Evolutionary conservation across 2,113 vertebrate genomes (phyloP), one percentile per base, ranked within the genome.

Genomic region (Anolis sagrei): DNA sequence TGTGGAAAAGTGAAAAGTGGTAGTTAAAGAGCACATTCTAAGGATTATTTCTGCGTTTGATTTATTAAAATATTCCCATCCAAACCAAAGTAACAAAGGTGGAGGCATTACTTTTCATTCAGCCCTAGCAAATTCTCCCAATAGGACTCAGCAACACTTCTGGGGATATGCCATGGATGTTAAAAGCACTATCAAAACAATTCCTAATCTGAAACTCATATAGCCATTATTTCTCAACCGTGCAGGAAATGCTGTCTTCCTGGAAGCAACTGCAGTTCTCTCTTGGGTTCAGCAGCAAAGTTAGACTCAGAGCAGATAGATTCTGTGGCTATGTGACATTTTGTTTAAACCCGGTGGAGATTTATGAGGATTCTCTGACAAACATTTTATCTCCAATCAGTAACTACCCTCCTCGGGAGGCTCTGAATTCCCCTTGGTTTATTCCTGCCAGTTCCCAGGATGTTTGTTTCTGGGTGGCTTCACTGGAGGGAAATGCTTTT

Each of bases 321-420:
- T 89, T 87, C 92, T 86, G 92, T 82, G 14, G 93, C 90, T 74
- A 89, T 80, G 13, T 92, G 93, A 92, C 92, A 90, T 68, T 69
- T 85, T 93, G 92, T 95, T 94, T 95, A 91, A 93, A 86, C 58
- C 80, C 78, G 76, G 90, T 89, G 86, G 39, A 51, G 92, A 95
- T 95, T 94, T 92, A 95, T 88, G 94, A 89, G 83, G 92, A 75
- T 84, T 76, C 82, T 83, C 89, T 88, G 87, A 92, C 94, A 93
- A 92, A 84, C 79, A 82, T 76, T 51, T 48, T 94, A 95, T 95
- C 94, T 88, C 89, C 64, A 39, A 94, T 94, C 92, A 86, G 89
- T 88, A 66, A 1, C 93, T 0, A 0, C 86, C 90, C 13, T 73
- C 87, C 79, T 48, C 32, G n/a, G 44, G 90, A 76, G 90, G 92